Evolutionary conservation across 2,888 invertebrate species (phyloP), one percentile per base, ranked within the genome.

Genomic region (Callosobruchus maculatus): DNA sequence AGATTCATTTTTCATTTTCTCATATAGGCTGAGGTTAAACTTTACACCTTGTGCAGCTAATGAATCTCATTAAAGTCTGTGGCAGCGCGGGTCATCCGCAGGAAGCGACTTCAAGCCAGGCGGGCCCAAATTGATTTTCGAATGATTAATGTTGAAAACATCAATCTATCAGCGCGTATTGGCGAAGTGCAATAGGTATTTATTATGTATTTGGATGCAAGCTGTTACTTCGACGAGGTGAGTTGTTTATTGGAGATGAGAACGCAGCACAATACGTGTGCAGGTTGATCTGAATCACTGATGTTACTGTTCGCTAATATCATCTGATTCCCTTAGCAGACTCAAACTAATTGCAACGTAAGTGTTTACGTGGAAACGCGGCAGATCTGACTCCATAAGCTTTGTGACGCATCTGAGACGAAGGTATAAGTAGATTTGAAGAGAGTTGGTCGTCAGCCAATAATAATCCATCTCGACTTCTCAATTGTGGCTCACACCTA

Each of bases 71-170:
- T 84, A 84, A 81, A 78, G 78, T 75, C 79, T 78, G 83, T 82
- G 83, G 83, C 82, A 82, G 81, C 81, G 76, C 49, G 49, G 49
- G 49, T 49, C 49, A 49, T 49, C 49, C 49, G 13, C 7, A 49
- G 49, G 49, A 49, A 49, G 49, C 49, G 77, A 71, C 73, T 77
- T 77, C 73, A 74, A 75, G 76, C 75, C 49, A 71, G 74, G 67
- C 74, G 75, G 77, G 80, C 81, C 81, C 82, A 85, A 85, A 85
- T 85, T 85, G 84, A 85, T 85, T 85, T 84, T 79, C 74, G 80
- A 81, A 84, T 85, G 85, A 85, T 85, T 85, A 84, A 85, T 85
- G 85, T 82, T 83, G 77, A 77, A 77, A 49, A 49, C 49, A 49
- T 49, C 49, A 1, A 49, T 49, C 49, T 49, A 49, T 49, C 49